Evolutionary conservation across 1,140 invertebrate species (phyloP).

Genomic region (Drosophila ercepeae): DNA sequence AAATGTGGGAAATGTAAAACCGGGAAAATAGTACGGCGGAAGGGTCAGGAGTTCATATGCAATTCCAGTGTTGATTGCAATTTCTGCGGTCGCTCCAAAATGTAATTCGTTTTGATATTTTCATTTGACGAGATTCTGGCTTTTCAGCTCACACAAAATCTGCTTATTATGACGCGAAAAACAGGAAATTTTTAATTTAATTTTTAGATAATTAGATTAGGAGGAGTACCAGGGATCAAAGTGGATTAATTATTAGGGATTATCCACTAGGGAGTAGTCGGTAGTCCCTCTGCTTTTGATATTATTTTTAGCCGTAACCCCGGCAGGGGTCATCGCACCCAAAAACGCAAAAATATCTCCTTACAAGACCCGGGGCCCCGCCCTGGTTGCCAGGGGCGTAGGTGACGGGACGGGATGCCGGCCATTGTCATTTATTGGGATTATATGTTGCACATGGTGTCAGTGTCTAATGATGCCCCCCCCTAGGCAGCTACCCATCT

Average conservation of each 20-base stretch:
- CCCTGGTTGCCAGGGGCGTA: no score
- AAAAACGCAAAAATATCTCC: conserved; percentile 17
- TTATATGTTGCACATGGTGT: conserved; percentile 43
- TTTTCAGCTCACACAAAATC: neutral
- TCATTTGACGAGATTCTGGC: conserved; percentile 16
- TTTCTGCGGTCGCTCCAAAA: conserved; percentile 14
- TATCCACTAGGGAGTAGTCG: no score
- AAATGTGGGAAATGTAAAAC: conserved; percentile 1
- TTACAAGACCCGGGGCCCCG: no score
- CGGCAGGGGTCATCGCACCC: neutral
- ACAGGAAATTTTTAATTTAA: neutral
- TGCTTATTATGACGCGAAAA: conserved; percentile 1
- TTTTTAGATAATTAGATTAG: no score
- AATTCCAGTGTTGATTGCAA: conserved; percentile 33
- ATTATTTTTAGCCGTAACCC: neutral
- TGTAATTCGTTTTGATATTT: conserved; percentile 39
- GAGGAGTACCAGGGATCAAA: no score
- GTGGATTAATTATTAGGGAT: no score
- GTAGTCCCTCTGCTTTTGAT: neutral
- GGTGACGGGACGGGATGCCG: neutral
- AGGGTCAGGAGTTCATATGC: conserved; percentile 21
- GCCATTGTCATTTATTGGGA: conserved; percentile 40
- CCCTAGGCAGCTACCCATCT: neutral
- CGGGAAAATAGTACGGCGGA: neutral
- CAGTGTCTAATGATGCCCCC: conserved; percentile 23